Evolutionary conservation across 2,113 vertebrate genomes (phyloP), one percentile per base, ranked within the genome.

Genomic region (Synodontis membranacea): DNA sequence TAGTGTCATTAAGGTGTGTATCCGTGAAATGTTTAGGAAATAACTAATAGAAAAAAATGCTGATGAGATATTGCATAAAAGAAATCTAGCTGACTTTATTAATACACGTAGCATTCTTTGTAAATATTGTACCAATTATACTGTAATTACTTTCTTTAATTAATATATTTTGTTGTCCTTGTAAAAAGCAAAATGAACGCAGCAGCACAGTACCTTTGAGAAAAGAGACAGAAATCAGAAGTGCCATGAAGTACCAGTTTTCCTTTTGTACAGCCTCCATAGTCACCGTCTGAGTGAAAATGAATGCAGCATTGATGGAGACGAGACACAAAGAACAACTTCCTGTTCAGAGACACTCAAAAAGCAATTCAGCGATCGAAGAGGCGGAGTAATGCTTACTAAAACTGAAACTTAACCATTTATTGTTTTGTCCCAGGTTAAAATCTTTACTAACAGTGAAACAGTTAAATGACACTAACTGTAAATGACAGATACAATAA

Each of bases 271-370:
- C 93, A 88, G 92, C 92, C 87, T 92, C 94, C 95, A 95, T 96
- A 88, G 92, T 92, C 93, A 90, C 89, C 90, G 91, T 85, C 93
- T 50, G 74, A 88, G 89, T 88, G 90, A 93, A 92, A 94, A 95
- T 96, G 95, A 95, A 95, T 94, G 93, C 93, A 89, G 93, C 93
- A 96, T 96, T 96, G 95, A 95, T 92, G 82, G 89, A 91, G 85
- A 84, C 90, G 90, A 89, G 81, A 82, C 91, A 84, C 90, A 84
- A 83, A 86, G 89, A 84, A 90, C 66, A 90, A 93, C 92, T 94
- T 94, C 94, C 94, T 96, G 93, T 89, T 80, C 84, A 37, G 70
- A 84, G 28, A 54, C 80, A 79, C 84, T 86, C 58, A 37, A 68
- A 68, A 7, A 70, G n/a, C 89, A 44, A 82, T 88, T 86, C 89